A percentile compares a stretch with the other conserved stretches of the same genome.
Conservation (phyloP, 2,888 invertebrate species). For the Drosophila monieri region DNA sequence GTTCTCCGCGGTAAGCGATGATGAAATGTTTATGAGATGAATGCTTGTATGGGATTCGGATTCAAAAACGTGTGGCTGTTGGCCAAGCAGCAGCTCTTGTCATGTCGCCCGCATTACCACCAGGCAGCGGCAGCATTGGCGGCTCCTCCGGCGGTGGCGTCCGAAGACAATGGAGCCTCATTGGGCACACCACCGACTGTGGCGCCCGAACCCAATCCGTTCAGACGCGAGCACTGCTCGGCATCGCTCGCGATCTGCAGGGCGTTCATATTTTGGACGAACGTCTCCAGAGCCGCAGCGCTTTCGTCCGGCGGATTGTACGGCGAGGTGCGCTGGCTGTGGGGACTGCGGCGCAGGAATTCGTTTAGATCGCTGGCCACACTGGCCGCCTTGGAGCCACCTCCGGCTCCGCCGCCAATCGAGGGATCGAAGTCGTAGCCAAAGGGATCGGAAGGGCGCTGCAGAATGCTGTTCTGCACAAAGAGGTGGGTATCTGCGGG, state of each 20-base stretch:
- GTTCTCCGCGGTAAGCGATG: constrained; percentile 41
- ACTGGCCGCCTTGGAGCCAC: constrained; percentile 84
- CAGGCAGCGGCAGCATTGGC: constrained; percentile 60
- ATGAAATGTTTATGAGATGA: constrained; percentile 72
- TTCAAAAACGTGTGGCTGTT: constrained; percentile 33
- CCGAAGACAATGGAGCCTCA: constrained; percentile 43
- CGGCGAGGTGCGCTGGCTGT: constrained; percentile 81
- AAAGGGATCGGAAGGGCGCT: constrained; percentile 91
- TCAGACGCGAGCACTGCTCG: constrained; percentile 80
- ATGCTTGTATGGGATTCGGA: constrained; percentile 30
- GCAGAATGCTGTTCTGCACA: constrained; percentile 90
- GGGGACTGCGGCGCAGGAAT: constrained; percentile 85
- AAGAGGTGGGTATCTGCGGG: constrained; percentile 87
- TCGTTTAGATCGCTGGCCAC: constrained; percentile 89
- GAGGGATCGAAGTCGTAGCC: constrained; percentile 90
- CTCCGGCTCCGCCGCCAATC: constrained; percentile 12
- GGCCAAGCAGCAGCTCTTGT: constrained; percentile 54
- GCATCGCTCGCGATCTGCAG: constrained; percentile 77
- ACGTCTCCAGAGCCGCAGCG: constrained; percentile 78
- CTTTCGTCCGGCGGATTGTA: constrained; percentile 80
- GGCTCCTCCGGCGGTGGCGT: constrained; percentile 42
- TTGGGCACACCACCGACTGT: constrained; percentile 1
- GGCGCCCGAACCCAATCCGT: constrained; percentile 53
- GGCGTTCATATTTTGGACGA: constrained; percentile 82
- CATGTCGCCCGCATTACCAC: constrained; percentile 63